These are phyloP conservation scores for Argyra leucocephala DNA, from an alignment of 2,888 invertebrate genomes.

Conservation along the genomic window DNA sequence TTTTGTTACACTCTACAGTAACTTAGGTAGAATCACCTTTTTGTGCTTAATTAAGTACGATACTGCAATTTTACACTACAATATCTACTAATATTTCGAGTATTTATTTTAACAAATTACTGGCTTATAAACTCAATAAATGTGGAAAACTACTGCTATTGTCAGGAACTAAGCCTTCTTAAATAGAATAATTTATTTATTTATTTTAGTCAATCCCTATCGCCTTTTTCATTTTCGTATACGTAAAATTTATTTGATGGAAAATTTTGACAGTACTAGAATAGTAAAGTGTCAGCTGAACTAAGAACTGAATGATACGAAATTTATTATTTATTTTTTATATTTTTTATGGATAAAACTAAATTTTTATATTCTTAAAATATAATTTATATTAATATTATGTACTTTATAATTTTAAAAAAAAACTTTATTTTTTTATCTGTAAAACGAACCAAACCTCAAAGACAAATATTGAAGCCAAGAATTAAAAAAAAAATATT, in stretches of 20 bases:
- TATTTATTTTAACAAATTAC: too few relatives aligned
- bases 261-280: not conserved
- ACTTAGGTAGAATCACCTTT: too few relatives aligned
- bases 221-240: constrained; percentile 3
- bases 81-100: too few relatives aligned
- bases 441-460: not conserved
- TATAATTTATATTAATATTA: not conserved
- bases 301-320: not conserved
- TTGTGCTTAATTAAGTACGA: too few relatives aligned
- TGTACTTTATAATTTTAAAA: not conserved
- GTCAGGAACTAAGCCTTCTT: too few relatives aligned
- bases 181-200: not conserved
- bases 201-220: not conserved
- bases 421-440: not conserved
- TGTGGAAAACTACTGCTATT: too few relatives aligned
- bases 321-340: not conserved
- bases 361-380: constrained; percentile 1
- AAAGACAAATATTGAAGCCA: too few relatives aligned
- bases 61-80: too few relatives aligned
- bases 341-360: not conserved
- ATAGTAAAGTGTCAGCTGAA: not conserved
- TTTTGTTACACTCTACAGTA: too few relatives aligned
- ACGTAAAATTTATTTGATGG: constrained; percentile 1
- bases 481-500: too few relatives aligned
- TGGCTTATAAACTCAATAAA: too few relatives aligned